phyloP scores from a whole-genome alignment of 1,140 invertebrate species.

The Procambarus virginalis region DNA sequence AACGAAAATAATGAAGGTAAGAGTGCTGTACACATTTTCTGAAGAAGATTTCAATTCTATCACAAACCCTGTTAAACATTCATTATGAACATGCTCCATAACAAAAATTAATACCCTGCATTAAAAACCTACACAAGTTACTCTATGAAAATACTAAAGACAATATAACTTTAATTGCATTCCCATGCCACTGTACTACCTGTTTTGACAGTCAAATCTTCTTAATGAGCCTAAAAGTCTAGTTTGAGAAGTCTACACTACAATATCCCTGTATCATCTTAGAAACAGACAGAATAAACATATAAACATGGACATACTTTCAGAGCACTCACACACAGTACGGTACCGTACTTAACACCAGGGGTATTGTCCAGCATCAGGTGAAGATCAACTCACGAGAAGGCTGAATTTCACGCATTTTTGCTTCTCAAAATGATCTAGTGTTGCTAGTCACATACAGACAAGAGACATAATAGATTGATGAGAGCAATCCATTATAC shows the following conservation, averaged over 20 bases:
- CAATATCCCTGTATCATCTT: conserved; percentile 33
- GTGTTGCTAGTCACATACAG: neutral
- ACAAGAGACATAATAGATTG: neutral
- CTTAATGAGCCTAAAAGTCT: neutral
- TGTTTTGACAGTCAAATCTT: neutral
- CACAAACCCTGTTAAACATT: neutral
- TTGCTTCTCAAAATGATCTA: neutral
- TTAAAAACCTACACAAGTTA: neutral
- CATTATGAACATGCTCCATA: neutral
- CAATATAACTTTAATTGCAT: neutral
- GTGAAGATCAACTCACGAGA: neutral
- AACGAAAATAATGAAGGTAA: too few species aligned
- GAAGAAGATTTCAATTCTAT: neutral
- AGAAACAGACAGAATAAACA: neutral
- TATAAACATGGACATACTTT: neutral
- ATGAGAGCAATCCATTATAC: neutral
- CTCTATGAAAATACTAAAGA: neutral
- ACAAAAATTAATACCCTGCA: neutral
- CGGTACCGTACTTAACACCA: neutral
- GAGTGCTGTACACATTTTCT: too few species aligned
- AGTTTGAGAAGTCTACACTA: neutral
- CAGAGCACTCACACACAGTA: neutral
- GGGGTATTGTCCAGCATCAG: neutral
- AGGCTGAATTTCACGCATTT: neutral
- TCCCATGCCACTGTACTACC: neutral